Evolutionary conservation across 1,140 invertebrate species (phyloP), one percentile per base, ranked within the genome.

Genomic region (Nasonia longicornis): DNA sequence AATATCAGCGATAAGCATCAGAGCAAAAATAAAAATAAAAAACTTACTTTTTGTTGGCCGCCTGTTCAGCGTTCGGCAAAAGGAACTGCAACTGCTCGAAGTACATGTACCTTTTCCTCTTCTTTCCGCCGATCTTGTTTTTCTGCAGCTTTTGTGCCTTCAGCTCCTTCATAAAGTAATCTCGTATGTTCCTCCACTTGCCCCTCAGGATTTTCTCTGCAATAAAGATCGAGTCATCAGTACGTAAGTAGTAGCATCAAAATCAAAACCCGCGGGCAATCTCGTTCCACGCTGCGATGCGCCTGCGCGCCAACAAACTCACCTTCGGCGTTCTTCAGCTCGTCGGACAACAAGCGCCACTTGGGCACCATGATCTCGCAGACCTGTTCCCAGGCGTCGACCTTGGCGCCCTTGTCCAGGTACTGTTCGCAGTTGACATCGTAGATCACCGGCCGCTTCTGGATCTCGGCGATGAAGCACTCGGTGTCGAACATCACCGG

Each of bases 111-210:
- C 86, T 87, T 79, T 42, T 72, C 16, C 31, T 67, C 38, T 77
- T 69, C 78, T 87, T 89, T 1, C 83, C 84, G 12, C 82, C 78
- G 7, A 83, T 81, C 2, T 82, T 85, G 7, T 80, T 38, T 75
- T 85, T 84, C 20, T 83, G 79, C 0, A 84, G 80, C 52, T 85
- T 87, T 48, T 87, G 88, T 10, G 87, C 69, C 64, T 90, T 90
- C 0, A 90, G 74, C 70, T 90, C 89, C 67, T 90, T 90, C 75
- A 88, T 89, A 31, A 90, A 90, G 67, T 90, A 90, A 70, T 90
- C 89, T 8, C 89, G 84, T 35, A 89, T 89, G 29, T 90, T 89
- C 75, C 89, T 85, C 89, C 89, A 90, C 79, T 90, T 90, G 0
- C 87, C 86, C 0, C 88, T 85, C 2, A 90, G 72, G 79, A 84